Evolutionary conservation across 2,113 vertebrate genomes (phyloP), one percentile per base, ranked within the genome.

Genomic region (Tor tambroides): DNA sequence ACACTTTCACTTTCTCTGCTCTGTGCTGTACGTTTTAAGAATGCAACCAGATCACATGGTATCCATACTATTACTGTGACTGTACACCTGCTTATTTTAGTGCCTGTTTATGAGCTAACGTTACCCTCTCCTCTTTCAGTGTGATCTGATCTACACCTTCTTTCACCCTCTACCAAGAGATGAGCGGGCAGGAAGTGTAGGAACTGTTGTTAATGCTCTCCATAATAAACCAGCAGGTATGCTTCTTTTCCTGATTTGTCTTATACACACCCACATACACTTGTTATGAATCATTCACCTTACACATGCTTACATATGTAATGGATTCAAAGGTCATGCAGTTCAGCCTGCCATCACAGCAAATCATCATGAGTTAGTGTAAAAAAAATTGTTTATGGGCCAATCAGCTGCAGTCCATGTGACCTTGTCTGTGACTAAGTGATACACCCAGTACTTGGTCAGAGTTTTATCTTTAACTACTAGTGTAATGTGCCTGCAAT

Each of bases 71-170:
- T 32, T 51, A 23, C 28, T 19, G 21, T 51, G 59, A 15, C 11
- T 79, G 6, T 19, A 67, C 23, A 26, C 32, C 6, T 15, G 28
- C 9, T 79, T 46, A 17, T 46, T 85, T 79, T 79, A 21, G 51
- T 79, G 6, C n/a, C 30, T 56, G 51, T 23, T 77, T 54, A 26
- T 38, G 23, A 43, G 6, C 41, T 21, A 30, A 30, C 30, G 10
- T 84, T 19, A 59, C 83, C 49, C 8, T 59, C n/a, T 19, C 78
- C 28, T 83, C 17, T 81, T 88, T 0, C 94, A 99, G 98, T 96
- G 96, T 82, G 98, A 99, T 86, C 94, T 99, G 84, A 94, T 99
- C 71, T 99, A 97, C 91, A 97, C 98, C 15, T 99, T 99, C 93
- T 98, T 99, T 91, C 96, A 98, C 74, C 95, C 96, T 0, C 92